These are phyloP conservation scores for Melanchra persicariae DNA, from an alignment of 2,888 invertebrate genomes.

Conservation along the genomic window DNA sequence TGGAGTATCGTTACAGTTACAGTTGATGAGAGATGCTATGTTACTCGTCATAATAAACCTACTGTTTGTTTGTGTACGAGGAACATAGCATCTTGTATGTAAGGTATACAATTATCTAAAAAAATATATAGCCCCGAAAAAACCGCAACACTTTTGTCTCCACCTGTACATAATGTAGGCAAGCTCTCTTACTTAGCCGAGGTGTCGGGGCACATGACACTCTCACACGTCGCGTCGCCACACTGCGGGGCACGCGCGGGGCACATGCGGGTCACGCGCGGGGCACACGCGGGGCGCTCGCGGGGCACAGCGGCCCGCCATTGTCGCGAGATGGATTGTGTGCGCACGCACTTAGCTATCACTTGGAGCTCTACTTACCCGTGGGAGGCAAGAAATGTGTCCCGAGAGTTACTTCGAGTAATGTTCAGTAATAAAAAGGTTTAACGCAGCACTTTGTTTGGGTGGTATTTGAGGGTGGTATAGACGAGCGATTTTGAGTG, in stretches of 20 bases:
- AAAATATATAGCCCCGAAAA: not conserved
- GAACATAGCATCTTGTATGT: not conserved
- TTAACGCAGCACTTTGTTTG: conserved; percentile 44
- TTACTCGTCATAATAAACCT: no score
- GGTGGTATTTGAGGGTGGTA: not conserved
- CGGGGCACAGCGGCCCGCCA: conserved; percentile 25
- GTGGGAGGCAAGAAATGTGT: conserved; percentile 29
- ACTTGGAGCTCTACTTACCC: conserved; percentile 56
- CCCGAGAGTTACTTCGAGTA: conserved; percentile 38
- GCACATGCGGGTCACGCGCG: not conserved
- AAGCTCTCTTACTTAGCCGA: conserved; percentile 71
- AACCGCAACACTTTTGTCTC: conserved; percentile 33
- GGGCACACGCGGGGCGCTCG: not conserved
- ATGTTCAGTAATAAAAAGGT: conserved; percentile 43
- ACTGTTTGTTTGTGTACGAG: no score
- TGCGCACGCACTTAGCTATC: conserved; percentile 65
- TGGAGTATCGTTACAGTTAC: no score
- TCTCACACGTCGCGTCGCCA: conserved; percentile 40
- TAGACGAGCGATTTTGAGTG: not conserved
- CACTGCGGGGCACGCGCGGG: conserved; percentile 18
- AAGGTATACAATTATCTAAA: not conserved
- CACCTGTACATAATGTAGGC: conserved; percentile 58
- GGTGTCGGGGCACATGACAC: conserved; percentile 71
- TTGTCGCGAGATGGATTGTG: conserved; percentile 67
- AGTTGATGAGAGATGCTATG: no score